Base-by-base conservation (phyloP, 2,113 vertebrate species). In the Cyanistes caeruleus region DNA sequence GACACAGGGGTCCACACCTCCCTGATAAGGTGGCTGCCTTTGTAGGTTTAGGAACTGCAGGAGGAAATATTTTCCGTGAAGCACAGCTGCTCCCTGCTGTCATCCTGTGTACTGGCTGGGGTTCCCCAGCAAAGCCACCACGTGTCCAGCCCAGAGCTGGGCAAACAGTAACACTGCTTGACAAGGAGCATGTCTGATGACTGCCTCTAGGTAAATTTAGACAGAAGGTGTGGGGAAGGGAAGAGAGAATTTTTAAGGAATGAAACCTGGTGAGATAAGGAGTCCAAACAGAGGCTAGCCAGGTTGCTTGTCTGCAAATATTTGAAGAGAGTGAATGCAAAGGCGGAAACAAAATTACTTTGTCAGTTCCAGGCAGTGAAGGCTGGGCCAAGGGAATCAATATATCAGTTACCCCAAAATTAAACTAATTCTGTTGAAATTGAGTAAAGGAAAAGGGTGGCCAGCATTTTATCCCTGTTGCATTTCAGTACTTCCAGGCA, bases 81-180 rank as follows among this genome's bases (percentile, higher is more conserved):
- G 67, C 65, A 76, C 44, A 78, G 65, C 56, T 95, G 85, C 86
- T 90, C 93, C 67, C 93, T 86, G 77, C 92, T 72, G 82, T 59
- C 43, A 44, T 87, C 52, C 56, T 44, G 27, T 12, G 6, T 15
- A 35, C 56, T 4, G n/a, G 9, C 16, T 60, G 60, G 18, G 33
- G 56, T 78, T 84, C 16, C 60, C 35, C 33, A 69, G 69, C 19
- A 72, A 49, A 94, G 20, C 14, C 52, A 6, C 7, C 15, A 18
- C 0, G 0, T 48, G 56, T 39, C 60, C 44, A 39, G 48, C 33
- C 44, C 9, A 64, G 72, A 56, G 44, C 48, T 76, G 49, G 17
- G 58, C 41, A 82, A 89, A 84, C 69, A 52, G 11, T 12, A 19
- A 35, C 30, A 22, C 7, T 64, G 27, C 82, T 72, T 87, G 62